Evolutionary conservation across 2,888 invertebrate genomes (phyloP).

Genomic region (Andrena minutula): DNA sequence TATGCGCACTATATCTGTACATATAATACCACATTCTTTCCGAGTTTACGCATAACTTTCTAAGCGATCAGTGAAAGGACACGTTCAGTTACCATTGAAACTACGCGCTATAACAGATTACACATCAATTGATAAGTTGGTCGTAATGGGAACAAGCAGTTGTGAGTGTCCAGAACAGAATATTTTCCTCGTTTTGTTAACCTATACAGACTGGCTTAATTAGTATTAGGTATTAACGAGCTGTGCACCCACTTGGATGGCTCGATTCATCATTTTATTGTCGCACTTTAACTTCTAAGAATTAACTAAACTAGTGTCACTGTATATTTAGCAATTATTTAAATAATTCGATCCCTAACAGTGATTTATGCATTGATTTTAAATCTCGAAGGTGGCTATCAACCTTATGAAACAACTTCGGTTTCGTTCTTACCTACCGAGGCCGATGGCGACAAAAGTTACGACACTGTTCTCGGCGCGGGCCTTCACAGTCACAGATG

Average conservation of each 20-base stretch:
- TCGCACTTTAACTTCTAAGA: too few relatives aligned
- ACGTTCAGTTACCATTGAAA: conserved; percentile 57
- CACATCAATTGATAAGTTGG: conserved; percentile 39
- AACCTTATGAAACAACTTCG: conserved; percentile 25
- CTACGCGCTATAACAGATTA: conserved; percentile 38
- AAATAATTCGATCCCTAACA: too few relatives aligned
- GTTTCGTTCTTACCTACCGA: conserved; percentile 74
- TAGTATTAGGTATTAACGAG: too few relatives aligned
- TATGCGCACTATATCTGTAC: conserved; percentile 44
- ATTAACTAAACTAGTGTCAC: too few relatives aligned
- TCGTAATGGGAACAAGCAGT: conserved; percentile 8
- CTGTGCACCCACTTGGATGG: too few relatives aligned
- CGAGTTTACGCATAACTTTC: conserved; percentile 61
- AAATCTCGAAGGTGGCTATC: conserved; percentile 2
- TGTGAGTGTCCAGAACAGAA: conserved; percentile 14
- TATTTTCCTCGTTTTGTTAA: conserved; percentile 32
- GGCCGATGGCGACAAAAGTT: conserved; percentile 56
- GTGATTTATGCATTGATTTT: conserved; percentile 10
- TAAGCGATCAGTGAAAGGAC: conserved; percentile 61
- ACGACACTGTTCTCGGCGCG: conserved; percentile 34
- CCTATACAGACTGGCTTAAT: neutral
- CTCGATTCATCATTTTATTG: too few relatives aligned
- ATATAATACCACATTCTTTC: conserved; percentile 59
- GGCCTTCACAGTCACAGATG: conserved; percentile 72
- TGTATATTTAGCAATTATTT: too few relatives aligned